Base-by-base conservation (phyloP, 2,113 vertebrate species). In the Oreotrochilus melanogaster region DNA sequence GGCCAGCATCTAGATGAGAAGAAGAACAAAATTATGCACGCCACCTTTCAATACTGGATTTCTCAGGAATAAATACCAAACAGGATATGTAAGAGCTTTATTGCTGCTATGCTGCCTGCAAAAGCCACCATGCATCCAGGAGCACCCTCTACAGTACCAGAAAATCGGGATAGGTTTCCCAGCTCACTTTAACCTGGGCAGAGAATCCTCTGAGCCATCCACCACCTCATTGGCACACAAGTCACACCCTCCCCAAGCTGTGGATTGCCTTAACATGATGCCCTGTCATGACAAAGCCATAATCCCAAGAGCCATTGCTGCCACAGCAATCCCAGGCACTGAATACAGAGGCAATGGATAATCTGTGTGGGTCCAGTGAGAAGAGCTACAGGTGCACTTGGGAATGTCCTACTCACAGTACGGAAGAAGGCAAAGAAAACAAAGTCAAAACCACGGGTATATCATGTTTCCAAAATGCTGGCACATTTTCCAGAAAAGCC, bases 331-430 rank as follows among this genome's bases (percentile, higher is more conserved):
- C 16, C 21, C 66, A 82, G 60, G 2, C 61, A 42, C 54, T 58
- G 64, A 45, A 84, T 73, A 62, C 7, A 28, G 76, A 66, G 22
- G 43, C 2, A 3, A 70, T 10, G 6, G 65, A 14, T 51, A 54
- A 84, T 3, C 14, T 57, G 47, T 11, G 22, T 1, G 1, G 58
- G 15, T 87, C 24, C 2, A 0, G 11, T 51, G 12, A 17, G 50
- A 86, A 70, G 42, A 82, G 50, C 43, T 50, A 11, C 1, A 9
- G 33, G 17, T 2, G n/a, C 1, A 0, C 39, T 4, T 71, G 33
- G 7, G 31, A 31, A 66, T 67, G n/a, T 25, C 23, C 28, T 28
- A 50, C 12, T 31, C 2, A 5, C 4, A 24, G 7, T 2, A 65
- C 7, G 4, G 30, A 42, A 78, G 19, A 89, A 76, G 9, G 10